These are phyloP conservation scores for Dolichopus griseipennis DNA, from an alignment of 2,888 invertebrate genomes.

Conservation along the genomic window DNA sequence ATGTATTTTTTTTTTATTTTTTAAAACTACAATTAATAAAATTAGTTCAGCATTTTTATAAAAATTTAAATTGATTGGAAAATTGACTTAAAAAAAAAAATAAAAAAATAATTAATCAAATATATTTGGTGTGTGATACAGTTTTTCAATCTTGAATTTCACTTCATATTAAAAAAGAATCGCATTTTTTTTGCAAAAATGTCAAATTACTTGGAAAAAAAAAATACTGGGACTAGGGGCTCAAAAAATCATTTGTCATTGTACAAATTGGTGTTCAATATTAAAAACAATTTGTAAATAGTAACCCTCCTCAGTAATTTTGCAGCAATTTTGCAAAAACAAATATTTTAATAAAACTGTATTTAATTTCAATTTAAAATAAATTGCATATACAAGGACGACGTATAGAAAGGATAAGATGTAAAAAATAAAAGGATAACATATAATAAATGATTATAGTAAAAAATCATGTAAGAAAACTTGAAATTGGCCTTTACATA, in stretches of 20 bases:
- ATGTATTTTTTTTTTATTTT: no score
- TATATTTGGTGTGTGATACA: no score
- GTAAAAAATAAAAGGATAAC: no score
- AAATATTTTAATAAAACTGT: no score
- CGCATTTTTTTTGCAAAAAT: not conserved
- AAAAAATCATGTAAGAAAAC: no score
- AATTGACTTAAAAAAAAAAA: not conserved
- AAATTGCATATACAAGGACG: not conserved
- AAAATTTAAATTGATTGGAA: not conserved
- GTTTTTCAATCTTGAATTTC: no score
- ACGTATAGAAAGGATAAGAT: not conserved
- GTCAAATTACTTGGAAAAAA: conserved; percentile 2
- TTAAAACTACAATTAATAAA: not conserved
- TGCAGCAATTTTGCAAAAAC: not conserved
- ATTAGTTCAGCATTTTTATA: not conserved
- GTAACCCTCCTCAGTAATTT: not conserved
- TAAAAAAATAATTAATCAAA: no score
- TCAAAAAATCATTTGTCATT: not conserved
- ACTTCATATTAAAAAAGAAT: no score
- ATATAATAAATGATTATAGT: no score
- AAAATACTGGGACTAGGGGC: not conserved
- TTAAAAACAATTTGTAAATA: no score
- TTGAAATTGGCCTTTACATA: no score
- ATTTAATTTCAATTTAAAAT: not conserved
- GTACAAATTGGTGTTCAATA: not conserved